A percentile compares a stretch with the other conserved stretches of the same genome.
Evolutionary conservation across 2,113 vertebrate species (phyloP).

Genomic region (Mionectes macconnelli): DNA sequence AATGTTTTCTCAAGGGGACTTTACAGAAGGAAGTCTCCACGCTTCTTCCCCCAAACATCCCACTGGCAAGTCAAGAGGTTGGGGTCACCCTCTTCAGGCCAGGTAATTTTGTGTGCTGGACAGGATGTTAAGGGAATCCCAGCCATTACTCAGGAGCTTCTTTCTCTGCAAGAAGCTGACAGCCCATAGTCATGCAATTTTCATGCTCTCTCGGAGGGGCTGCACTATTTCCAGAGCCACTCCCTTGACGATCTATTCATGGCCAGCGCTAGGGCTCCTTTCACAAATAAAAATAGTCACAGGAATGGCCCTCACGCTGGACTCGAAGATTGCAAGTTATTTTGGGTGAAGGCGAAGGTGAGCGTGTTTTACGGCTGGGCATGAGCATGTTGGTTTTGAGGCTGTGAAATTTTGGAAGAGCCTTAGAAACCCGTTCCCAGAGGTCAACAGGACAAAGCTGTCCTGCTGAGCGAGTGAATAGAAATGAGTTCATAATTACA

Average conservation of each 20-base stretch:
- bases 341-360: slow-evolving; percentile 33
- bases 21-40: neutral
- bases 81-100: fast-evolving
- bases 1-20: neutral
- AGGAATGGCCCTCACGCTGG: neutral
- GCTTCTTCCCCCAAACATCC: neutral
- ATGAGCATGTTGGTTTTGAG: neutral
- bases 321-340: slow-evolving; percentile 2
- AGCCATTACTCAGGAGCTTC: neutral
- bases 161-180: neutral
- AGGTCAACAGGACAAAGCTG: slow-evolving; percentile 38
- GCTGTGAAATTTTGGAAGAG: slow-evolving; percentile 34
- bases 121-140: neutral
- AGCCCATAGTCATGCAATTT: neutral
- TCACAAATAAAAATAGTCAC: slow-evolving; percentile 5
- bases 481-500: slow-evolving; percentile 59
- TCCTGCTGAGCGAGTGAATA: slow-evolving; percentile 34
- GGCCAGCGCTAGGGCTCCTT: neutral
- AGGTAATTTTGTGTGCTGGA: neutral
- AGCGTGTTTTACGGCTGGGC: neutral
- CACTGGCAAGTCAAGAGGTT: neutral
- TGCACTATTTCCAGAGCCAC: slow-evolving; percentile 7
- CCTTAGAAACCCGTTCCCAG: neutral
- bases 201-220: neutral
- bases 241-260: neutral